A percentile compares a stretch with the other conserved stretches of the same genome.
Evolutionary conservation across 2,797 vertebrate genomes (phyloP).

Genomic region (Anguilla megastoma): DNA sequence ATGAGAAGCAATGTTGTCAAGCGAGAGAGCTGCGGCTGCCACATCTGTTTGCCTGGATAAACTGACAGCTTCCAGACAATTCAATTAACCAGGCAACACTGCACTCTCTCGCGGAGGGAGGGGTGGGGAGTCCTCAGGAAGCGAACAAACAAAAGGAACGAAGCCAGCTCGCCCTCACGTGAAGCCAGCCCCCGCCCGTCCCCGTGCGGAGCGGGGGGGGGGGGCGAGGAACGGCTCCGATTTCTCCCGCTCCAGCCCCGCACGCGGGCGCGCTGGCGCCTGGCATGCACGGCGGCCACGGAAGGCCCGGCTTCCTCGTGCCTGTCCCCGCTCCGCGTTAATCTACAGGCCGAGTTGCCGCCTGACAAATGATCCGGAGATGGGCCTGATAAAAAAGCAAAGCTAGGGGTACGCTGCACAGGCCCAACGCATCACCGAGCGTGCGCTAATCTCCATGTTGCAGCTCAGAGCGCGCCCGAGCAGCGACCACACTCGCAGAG

Average conservation of each 20-base stretch:
- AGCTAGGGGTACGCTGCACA: background rate
- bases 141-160: background rate
- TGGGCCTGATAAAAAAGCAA: background rate
- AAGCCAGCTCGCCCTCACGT: background rate
- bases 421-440: background rate
- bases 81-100: slow-evolving; percentile 46
- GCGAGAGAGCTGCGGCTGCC: slow-evolving; percentile 7
- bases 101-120: background rate
- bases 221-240: background rate
- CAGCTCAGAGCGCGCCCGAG: too few species aligned
- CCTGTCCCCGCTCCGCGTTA: background rate
- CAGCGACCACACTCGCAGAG: background rate
- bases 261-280: too few species aligned
- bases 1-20: slow-evolving; percentile 12
- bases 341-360: background rate
- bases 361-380: background rate
- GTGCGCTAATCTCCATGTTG: background rate
- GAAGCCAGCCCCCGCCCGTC: background rate
- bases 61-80: slow-evolving; percentile 50
- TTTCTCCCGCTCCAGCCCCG: background rate
- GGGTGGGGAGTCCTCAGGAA: background rate
- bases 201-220: background rate
- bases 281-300: background rate
- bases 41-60: slow-evolving; percentile 44
- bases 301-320: background rate